These are phyloP conservation scores for Melanophora roralis DNA, from an alignment of 2,888 invertebrate genomes.

Conservation along the genomic window DNA sequence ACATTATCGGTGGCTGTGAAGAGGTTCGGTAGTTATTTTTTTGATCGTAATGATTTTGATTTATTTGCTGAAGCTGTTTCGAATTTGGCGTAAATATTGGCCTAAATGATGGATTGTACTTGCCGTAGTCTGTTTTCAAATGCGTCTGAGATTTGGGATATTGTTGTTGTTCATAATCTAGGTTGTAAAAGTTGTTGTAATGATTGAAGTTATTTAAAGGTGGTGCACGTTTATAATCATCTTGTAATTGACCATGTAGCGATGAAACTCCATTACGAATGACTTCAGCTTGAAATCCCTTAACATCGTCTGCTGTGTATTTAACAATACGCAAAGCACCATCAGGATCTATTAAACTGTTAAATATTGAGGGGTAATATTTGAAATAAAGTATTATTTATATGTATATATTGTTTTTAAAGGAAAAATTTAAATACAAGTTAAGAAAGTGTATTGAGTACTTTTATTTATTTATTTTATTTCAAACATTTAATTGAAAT, in stretches of 20 bases:
- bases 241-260: slow-evolving; percentile 69
- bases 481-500: too few relatives aligned
- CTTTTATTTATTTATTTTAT: too few relatives aligned
- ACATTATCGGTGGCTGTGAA: slow-evolving; percentile 35
- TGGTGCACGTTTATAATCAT: slow-evolving; percentile 39
- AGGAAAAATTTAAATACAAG: too few relatives aligned
- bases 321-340: slow-evolving; percentile 84
- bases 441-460: too few relatives aligned
- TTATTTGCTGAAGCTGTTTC: neutral
- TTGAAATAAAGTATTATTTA: neutral
- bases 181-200: slow-evolving; percentile 51
- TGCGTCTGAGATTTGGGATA: neutral
- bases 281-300: slow-evolving; percentile 83
- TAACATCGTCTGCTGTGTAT: slow-evolving; percentile 85
- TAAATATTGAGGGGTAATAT: neutral
- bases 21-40: slow-evolving; percentile 18
- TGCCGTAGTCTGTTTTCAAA: slow-evolving; percentile 3
- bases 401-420: too few relatives aligned
- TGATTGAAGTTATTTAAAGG: slow-evolving; percentile 50
- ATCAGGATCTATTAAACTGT: slow-evolving; percentile 84
- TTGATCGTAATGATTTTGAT: slow-evolving; percentile 47
- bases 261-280: slow-evolving; percentile 72
- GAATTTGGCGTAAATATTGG: slow-evolving; percentile 5
- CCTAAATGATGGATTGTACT: slow-evolving; percentile 3
- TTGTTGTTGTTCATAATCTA: slow-evolving; percentile 20